phyloP scores from a whole-genome alignment of 2,888 invertebrate genomes.

The Sminthurides aquaticus region DNA sequence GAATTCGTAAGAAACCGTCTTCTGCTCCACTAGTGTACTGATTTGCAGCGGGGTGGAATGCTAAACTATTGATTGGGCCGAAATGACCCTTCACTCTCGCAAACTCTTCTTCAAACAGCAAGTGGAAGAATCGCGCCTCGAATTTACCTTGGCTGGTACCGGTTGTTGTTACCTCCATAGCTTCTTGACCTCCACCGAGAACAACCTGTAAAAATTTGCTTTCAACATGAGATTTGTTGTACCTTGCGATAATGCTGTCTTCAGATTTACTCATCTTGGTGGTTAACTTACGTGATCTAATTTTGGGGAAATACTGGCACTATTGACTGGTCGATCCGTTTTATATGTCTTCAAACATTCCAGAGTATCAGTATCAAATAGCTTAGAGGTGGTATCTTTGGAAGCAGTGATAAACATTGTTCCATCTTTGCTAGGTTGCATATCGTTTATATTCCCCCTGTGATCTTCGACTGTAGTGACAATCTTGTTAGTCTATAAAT shows the following conservation, averaged over 20 bases:
- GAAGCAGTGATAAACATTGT: slow-evolving; percentile 97
- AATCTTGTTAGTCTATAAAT: slow-evolving; percentile 69
- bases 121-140: slow-evolving; percentile 87
- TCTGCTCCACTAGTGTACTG: slow-evolving; percentile 96
- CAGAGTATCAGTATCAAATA: slow-evolving; percentile 83
- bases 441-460: slow-evolving; percentile 81
- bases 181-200: slow-evolving; percentile 98
- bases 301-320: slow-evolving; percentile 96
- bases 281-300: slow-evolving; percentile 81
- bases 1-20: slow-evolving; percentile 94
- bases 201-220: slow-evolving; percentile 57
- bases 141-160: slow-evolving; percentile 92
- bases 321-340: slow-evolving; percentile 96
- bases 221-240: neutral
- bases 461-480: slow-evolving; percentile 73
- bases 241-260: neutral
- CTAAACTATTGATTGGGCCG: slow-evolving; percentile 96
- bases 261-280: too few relatives aligned
- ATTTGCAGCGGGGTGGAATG: slow-evolving; percentile 95
- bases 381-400: slow-evolving; percentile 89
- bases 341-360: slow-evolving; percentile 88
- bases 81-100: slow-evolving; percentile 98
- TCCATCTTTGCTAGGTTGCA: slow-evolving; percentile 87
- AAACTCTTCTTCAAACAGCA: slow-evolving; percentile 95
- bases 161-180: slow-evolving; percentile 96